phyloP scores from a whole-genome alignment of 37 sponge, comb jelly and placozoan species.

The Chondrosia reniformis region DNA sequence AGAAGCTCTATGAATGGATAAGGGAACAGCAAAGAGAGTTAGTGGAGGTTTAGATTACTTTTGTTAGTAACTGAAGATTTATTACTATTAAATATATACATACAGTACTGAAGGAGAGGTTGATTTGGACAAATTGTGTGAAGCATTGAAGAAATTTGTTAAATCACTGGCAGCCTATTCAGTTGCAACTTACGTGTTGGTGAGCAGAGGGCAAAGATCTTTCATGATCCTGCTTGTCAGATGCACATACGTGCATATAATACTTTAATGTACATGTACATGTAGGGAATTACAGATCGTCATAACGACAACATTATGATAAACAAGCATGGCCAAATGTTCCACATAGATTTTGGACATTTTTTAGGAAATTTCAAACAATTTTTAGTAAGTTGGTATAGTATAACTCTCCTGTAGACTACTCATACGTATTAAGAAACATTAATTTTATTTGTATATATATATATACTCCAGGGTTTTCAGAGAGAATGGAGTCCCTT shows the following conservation, averaged over 20 bases:
- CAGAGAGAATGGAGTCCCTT: conserved; percentile 95
- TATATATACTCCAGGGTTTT: conserved; percentile 71
- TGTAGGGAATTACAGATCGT: conserved; percentile 84
- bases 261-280: neutral
- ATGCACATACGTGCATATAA: too few relatives aligned
- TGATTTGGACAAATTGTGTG: conserved; percentile 50
- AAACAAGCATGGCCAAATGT: conserved; percentile 83
- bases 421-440: neutral
- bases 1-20: conserved; percentile 60
- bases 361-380: conserved; percentile 94
- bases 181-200: conserved; percentile 86
- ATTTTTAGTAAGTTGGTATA: conserved; percentile 42
- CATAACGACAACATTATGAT: conserved; percentile 98
- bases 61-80: neutral
- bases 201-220: conserved; percentile 1
- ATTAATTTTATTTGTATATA: neutral
- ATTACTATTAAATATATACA: neutral
- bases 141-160: conserved; percentile 63
- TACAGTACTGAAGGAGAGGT: conserved; percentile 60
- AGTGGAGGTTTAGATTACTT: neutral
- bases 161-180: conserved; percentile 92
- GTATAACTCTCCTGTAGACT: neutral
- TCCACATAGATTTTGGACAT: conserved; percentile 99
- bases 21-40: conserved; percentile 62
- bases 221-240: too few relatives aligned